Base-by-base conservation (phyloP, 1,140 invertebrate species). In the Drosophila ambigua region DNA sequence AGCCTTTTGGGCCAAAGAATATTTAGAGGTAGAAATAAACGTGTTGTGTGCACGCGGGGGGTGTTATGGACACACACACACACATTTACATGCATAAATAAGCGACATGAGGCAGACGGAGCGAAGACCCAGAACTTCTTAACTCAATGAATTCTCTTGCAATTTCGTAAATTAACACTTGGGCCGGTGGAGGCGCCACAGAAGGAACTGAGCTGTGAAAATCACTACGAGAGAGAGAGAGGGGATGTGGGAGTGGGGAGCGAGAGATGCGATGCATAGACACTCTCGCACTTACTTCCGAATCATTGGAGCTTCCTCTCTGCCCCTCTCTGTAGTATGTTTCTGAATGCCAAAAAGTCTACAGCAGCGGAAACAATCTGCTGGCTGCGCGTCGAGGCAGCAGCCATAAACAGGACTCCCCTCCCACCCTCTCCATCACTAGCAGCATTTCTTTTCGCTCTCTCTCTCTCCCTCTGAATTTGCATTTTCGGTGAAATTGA, bases 111-210 rank as follows among this genome's bases (percentile, higher is more conserved):
- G 63, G 48, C 23, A 20, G 20, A 44, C 35, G 48, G 31, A 31
- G 57, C 28, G 51, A 31, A 46, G 54, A n/a, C 23, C 28, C 28
- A 48, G 57, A 73, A 85, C 83, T 88, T 81, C 81, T 88, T 85
- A 88, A 83, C 82, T 83, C 82, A 88, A 87, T 87, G 82, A 88
- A 88, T 88, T 83, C 83, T 83, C 50, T 63, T 75, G 82, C 83
- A 87, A 87, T 87, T 87, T 88, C 83, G 82, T 87, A 87, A 87
- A 87, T 87, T 87, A 87, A 87, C 82, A 87, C 82, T 87, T 83
- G 55, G 79, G 60, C 60, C 64, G 44, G 52, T 46, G 59, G 9
- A 28, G 20, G 15, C 16, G 57, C 9, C 16, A 35, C 15, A 24
- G 16, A 5, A 11, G 24, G 39, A 31, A 51, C 48, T 55, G 64